Evolutionary conservation across 2,113 vertebrate genomes (phyloP).

Genomic region (Nyctibius bracteatus): DNA sequence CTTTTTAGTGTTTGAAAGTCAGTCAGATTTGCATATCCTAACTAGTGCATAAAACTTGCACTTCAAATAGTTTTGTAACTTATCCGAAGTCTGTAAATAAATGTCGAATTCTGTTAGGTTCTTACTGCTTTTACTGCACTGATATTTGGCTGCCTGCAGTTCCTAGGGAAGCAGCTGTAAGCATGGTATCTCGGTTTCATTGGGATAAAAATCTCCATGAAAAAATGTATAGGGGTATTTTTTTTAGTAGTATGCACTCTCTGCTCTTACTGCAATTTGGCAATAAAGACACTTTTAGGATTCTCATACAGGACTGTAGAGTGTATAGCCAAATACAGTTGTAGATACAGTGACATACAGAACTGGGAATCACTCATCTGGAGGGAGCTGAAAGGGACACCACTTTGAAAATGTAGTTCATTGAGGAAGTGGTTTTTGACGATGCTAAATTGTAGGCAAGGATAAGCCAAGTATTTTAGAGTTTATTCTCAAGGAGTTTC

Average conservation of each 20-base stretch:
- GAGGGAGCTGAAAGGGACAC: neutral
- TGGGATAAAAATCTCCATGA: neutral
- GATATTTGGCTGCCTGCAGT: neutral
- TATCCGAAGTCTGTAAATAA: neutral
- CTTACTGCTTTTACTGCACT: neutral
- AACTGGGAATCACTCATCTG: neutral
- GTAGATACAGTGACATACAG: neutral
- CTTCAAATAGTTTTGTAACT: neutral
- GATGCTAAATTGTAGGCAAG: neutral
- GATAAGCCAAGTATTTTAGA: neutral
- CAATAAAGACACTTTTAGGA: neutral
- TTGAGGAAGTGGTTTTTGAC: neutral
- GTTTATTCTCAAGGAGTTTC: neutral
- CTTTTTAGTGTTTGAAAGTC: neutral
- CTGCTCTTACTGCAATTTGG: neutral
- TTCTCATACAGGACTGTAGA: neutral
- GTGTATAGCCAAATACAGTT: neutral
- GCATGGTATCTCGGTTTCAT: neutral
- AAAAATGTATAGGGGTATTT: neutral
- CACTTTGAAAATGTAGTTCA: neutral
- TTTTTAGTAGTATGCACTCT: neutral
- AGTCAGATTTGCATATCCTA: neutral
- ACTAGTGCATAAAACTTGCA: accelerated
- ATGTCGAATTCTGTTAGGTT: neutral
- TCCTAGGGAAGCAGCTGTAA: neutral